These are phyloP conservation scores for Pasiphila rectangulata DNA, from an alignment of 2,888 invertebrate species.

Conservation along the genomic window DNA sequence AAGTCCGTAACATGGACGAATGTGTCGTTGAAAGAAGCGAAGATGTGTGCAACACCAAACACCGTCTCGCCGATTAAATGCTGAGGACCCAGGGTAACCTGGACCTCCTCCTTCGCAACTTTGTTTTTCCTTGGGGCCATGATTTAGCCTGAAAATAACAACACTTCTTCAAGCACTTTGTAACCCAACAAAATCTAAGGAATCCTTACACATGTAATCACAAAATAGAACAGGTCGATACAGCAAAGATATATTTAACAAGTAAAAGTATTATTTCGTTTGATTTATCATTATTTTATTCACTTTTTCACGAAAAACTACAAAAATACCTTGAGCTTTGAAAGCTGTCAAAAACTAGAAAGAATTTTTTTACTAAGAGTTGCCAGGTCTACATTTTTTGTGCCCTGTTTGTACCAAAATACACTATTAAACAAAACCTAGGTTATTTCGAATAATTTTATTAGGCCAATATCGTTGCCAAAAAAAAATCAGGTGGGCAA, in stretches of 20 bases:
- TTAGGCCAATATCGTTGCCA: no score
- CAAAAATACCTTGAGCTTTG: slow-evolving; percentile 68
- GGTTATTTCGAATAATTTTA: no score
- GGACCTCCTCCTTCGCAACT: slow-evolving; percentile 97
- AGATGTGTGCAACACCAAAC: slow-evolving; percentile 99
- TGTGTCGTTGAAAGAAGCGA: slow-evolving; percentile 99
- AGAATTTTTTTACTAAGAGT: slow-evolving; percentile 38
- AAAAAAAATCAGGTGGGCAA: no score
- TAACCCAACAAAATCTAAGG: slow-evolving; percentile 67
- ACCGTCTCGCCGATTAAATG: slow-evolving; percentile 98
- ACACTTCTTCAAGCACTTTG: slow-evolving; percentile 64
- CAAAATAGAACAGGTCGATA: slow-evolving; percentile 26
- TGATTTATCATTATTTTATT: slow-evolving; percentile 33
- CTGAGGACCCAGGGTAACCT: slow-evolving; percentile 97
- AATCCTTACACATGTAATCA: slow-evolving; percentile 50
- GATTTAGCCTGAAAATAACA: slow-evolving; percentile 73
- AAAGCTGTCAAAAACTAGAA: slow-evolving; percentile 78
- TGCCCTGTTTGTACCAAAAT: slow-evolving; percentile 1
- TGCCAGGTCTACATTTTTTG: slow-evolving; percentile 14
- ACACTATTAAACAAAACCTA: no score
- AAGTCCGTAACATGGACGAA: slow-evolving; percentile 99
- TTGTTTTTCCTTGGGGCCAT: slow-evolving; percentile 99
- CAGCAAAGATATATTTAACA: slow-evolving; percentile 24
- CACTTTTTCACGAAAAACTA: slow-evolving; percentile 45
- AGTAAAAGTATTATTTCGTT: slow-evolving; percentile 45